Base-by-base conservation (phyloP, 2,888 invertebrate genomes). In the Dendrolimus pini region DNA sequence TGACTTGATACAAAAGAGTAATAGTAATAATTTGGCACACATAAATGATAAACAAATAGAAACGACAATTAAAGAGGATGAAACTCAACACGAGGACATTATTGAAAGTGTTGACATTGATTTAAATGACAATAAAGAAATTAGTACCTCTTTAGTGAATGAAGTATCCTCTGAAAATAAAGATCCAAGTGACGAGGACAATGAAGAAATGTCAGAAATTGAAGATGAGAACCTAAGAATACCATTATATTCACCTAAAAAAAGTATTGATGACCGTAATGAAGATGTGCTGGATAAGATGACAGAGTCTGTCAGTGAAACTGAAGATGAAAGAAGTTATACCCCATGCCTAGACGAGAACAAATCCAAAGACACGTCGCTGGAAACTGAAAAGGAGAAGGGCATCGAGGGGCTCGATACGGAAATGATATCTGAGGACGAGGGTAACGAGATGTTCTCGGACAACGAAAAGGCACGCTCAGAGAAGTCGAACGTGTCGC, bases 361-460 rank as follows among this genome's bases (percentile, higher is more conserved):
- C 68, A 92, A 92, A 65, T 90, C 86, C 41, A 78, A 83, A 61
- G 86, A 85, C 60, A 80, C 78, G 1, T 83, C 87, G 1, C 66
- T 82, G 52, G 89, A 85, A 58, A 71, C 74, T 1, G 84, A 82
- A 47, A 82, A 80, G 59, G 85, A 81, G n/a, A 82, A 77, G 54
- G 92, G 88, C 1, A 78, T 92, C 58, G 92, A 89, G 66, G 94
- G 93, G 2, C 91, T 95, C 63, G 95, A 94, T 68, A 95, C 95
- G 0, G 95, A 95, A 82, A 87, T 95, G 78, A 95, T 95, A 66
- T 95, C 95, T 0, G 94, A 94, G 72, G 95, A 95, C 62, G 94
- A 94, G 71, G 93, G 93, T 54, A 91, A 93, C 62, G 93, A 92
- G 63, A 91, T 93, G 78, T 93, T 94, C 75, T 93, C 93, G 57